These are phyloP conservation scores for Catamblyrhynchus diadema DNA, from an alignment of 2,797 vertebrate genomes.

Conservation along the genomic window DNA sequence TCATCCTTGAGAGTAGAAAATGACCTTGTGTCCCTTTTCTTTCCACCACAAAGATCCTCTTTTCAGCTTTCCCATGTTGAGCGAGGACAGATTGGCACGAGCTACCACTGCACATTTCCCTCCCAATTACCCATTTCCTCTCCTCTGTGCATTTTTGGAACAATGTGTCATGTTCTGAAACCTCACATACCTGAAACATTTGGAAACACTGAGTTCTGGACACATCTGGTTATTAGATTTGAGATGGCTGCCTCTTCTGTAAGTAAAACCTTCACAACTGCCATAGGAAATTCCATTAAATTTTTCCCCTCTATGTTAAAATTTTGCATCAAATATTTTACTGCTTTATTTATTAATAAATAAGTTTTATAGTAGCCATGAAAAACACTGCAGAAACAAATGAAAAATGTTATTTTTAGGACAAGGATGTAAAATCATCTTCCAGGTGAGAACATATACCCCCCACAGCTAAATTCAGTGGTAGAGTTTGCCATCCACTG, in stretches of 20 bases:
- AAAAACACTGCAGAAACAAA: neutral
- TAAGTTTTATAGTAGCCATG: neutral
- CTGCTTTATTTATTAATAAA: neutral
- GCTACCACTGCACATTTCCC: neutral
- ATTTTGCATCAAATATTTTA: neutral
- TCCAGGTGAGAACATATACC: neutral
- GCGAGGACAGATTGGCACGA: neutral
- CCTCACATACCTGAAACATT: conserved; percentile 35
- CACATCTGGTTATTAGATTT: conserved; percentile 14
- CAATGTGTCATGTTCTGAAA: neutral
- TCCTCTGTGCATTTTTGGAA: conserved; percentile 21
- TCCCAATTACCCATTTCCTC: conserved; percentile 27
- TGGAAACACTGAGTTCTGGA: conserved; percentile 9
- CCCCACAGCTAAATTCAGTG: neutral
- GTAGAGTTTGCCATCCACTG: neutral
- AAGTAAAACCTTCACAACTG: neutral
- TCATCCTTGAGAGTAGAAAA: neutral
- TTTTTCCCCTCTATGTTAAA: neutral
- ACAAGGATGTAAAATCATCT: neutral
- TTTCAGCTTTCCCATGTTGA: neutral
- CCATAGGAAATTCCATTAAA: neutral
- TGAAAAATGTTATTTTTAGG: neutral
- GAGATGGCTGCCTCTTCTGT: neutral
- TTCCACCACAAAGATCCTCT: neutral
- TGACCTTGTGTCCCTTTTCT: neutral